These are phyloP conservation scores for Epistrophella euchroma DNA, from an alignment of 2,888 invertebrate species.

Conservation along the genomic window DNA sequence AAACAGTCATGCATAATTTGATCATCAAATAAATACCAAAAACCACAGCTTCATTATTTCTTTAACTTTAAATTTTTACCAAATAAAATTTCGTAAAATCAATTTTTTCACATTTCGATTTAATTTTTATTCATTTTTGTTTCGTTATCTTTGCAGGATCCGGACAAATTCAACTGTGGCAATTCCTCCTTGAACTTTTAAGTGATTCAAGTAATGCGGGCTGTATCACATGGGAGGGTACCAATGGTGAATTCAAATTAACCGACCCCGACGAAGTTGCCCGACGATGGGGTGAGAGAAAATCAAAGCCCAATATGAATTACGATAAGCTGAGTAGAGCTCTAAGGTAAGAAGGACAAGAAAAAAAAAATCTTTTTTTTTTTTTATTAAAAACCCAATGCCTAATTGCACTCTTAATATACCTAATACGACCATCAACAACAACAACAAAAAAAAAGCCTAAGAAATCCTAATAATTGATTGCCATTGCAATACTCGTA, in stretches of 20 bases:
- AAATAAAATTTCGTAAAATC: not conserved
- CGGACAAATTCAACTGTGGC: conserved; percentile 99
- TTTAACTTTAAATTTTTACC: not conserved
- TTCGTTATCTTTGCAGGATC: conserved; percentile 87
- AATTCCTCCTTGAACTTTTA: conserved; percentile 97
- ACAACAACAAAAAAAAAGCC: not conserved
- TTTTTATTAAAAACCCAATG: not conserved
- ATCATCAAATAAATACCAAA: too few species aligned
- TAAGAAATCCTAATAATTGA: conserved; percentile 40
- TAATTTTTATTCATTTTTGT: not conserved
- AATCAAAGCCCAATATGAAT: conserved; percentile 99
- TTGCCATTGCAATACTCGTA: conserved; percentile 6
- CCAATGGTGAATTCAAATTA: conserved; percentile 99
- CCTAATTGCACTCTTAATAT: conserved; percentile 55
- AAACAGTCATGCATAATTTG: too few species aligned
- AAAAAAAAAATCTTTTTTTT: not conserved
- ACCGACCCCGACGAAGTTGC: conserved; percentile 99
- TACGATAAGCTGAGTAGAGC: conserved; percentile 99
- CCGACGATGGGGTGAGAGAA: conserved; percentile 98
- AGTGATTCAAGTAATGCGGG: conserved; percentile 97
- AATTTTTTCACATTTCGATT: too few species aligned
- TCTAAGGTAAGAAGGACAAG: conserved; percentile 88
- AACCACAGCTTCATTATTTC: not conserved
- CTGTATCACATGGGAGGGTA: conserved; percentile 99
- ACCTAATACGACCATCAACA: not conserved